These are phyloP conservation scores for Crotalus tigris DNA, from an alignment of 2,113 vertebrate genomes.

Conservation along the genomic window DNA sequence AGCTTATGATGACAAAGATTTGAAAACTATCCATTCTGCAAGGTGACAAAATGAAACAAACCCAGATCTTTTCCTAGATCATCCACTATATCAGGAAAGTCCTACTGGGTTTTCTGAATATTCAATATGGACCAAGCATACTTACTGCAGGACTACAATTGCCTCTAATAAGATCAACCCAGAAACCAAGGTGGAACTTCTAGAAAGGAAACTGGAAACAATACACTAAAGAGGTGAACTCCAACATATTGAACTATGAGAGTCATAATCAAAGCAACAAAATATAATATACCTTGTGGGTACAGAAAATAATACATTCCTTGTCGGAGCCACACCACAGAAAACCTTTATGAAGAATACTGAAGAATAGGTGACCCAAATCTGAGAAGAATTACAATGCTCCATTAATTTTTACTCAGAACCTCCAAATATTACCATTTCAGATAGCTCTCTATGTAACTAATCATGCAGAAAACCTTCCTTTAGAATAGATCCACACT, in stretches of 20 bases:
- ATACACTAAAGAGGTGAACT: neutral
- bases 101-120: neutral
- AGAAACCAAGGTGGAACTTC: neutral
- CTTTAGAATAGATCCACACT: neutral
- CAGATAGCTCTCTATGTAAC: neutral
- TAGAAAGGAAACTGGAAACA: neutral
- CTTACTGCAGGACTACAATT: neutral
- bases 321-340: neutral
- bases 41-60: no score
- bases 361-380: neutral
- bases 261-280: neutral
- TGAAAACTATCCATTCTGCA: no score
- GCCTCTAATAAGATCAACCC: neutral
- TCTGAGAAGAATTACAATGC: neutral
- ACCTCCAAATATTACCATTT: neutral
- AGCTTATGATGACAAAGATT: no score
- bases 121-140: neutral
- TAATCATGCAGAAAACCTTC: neutral
- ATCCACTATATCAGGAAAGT: neutral
- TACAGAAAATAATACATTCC: neutral
- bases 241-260: neutral
- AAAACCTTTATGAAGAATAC: neutral
- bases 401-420: neutral
- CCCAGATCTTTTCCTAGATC: neutral
- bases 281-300: neutral